phyloP scores from a whole-genome alignment of 2,888 invertebrate species.

The Trachelus troglodyta region DNA sequence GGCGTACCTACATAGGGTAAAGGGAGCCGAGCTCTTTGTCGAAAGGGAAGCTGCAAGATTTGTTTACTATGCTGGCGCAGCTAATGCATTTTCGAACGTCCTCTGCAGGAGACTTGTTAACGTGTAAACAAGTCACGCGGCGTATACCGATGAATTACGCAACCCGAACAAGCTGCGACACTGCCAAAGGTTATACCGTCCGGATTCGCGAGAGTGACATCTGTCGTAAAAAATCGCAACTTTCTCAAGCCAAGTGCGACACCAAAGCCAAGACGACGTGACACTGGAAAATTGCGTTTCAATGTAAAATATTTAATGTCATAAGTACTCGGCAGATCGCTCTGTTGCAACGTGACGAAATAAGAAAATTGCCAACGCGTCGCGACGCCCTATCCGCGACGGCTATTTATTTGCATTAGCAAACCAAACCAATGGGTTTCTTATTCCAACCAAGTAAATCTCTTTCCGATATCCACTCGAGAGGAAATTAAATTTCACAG shows the following conservation, averaged over 20 bases:
- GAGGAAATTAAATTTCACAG: conserved; percentile 43
- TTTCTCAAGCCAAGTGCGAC: background rate
- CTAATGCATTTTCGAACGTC: background rate
- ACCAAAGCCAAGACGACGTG: background rate
- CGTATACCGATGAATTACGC: background rate
- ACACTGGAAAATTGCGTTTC: too few relatives aligned
- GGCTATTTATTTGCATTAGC: background rate
- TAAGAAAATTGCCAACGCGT: background rate
- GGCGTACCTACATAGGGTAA: background rate
- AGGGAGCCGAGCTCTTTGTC: background rate
- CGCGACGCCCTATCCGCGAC: background rate
- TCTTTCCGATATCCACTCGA: conserved; percentile 43
- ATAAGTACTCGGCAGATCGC: too few relatives aligned
- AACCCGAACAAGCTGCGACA: background rate
- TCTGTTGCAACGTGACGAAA: background rate
- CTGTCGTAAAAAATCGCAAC: background rate
- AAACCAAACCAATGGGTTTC: background rate
- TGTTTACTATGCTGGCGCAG: background rate
- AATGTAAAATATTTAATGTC: background rate
- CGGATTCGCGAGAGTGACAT: background rate
- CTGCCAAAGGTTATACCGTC: background rate
- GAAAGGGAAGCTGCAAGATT: background rate
- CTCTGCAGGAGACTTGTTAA: background rate
- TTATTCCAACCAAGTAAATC: conserved; percentile 33
- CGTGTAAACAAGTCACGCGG: background rate